phyloP scores from a whole-genome alignment of 2,888 invertebrate species.

The Hypomecis atomaria region DNA sequence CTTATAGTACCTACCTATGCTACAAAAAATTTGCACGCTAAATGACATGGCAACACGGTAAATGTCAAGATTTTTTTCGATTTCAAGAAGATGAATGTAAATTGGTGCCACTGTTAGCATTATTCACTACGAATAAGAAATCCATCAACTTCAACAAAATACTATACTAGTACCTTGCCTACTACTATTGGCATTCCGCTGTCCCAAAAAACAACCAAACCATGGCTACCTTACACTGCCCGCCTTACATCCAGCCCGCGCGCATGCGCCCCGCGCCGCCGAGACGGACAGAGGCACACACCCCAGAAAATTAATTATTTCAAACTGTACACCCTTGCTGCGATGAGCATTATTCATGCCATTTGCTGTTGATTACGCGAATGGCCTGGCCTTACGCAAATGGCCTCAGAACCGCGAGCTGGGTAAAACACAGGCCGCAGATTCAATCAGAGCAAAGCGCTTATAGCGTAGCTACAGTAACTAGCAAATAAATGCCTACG shows the following conservation, averaged over 20 bases:
- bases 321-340: conserved; percentile 64
- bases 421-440: conserved; percentile 6
- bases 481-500: no score
- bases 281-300: conserved; percentile 68
- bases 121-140: no score
- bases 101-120: no score
- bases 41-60: no score
- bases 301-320: conserved; percentile 78
- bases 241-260: conserved; percentile 55
- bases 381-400: conserved; percentile 17
- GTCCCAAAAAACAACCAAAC: conserved; percentile 17
- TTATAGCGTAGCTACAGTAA: no score
- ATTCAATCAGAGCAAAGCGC: conserved; percentile 1
- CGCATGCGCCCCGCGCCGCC: conserved; percentile 71
- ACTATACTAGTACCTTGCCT: neutral
- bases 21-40: no score
- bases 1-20: no score
- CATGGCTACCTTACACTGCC: conserved; percentile 62
- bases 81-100: no score
- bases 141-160: no score
- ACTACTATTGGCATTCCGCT: neutral
- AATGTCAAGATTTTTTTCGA: no score
- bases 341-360: conserved; percentile 62
- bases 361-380: conserved; percentile 58
- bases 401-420: neutral